These are phyloP conservation scores for Psittacula cyanocephala DNA, from an alignment of 2,113 vertebrate species.

Conservation along the genomic window DNA sequence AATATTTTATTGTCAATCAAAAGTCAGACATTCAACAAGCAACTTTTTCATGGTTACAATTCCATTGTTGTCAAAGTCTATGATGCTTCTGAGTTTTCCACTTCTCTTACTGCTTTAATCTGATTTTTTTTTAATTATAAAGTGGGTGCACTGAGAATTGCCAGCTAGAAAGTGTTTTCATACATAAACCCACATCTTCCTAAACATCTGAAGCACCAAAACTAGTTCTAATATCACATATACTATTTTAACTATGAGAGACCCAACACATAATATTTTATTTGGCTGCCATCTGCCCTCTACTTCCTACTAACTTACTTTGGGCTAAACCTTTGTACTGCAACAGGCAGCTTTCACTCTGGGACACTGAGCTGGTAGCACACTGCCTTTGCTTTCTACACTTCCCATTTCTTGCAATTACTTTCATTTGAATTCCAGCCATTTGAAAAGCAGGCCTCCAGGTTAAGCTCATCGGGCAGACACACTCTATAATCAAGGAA, in stretches of 20 bases:
- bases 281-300: neutral
- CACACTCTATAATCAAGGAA: neutral
- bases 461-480: neutral
- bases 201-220: neutral
- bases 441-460: neutral
- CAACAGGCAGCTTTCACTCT: neutral
- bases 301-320: neutral
- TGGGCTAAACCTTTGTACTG: neutral
- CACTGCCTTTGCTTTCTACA: neutral
- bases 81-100: neutral
- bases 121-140: neutral
- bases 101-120: neutral
- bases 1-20: neutral
- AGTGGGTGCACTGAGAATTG: neutral
- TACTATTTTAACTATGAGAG: neutral
- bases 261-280: neutral
- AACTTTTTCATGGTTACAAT: neutral
- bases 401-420: neutral
- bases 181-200: neutral
- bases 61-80: neutral
- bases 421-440: neutral
- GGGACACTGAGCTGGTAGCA: neutral
- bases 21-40: neutral
- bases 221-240: neutral
- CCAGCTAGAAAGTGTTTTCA: neutral